Base-by-base conservation (phyloP, 2,888 invertebrate species). In the Drosophila lacicola region DNA sequence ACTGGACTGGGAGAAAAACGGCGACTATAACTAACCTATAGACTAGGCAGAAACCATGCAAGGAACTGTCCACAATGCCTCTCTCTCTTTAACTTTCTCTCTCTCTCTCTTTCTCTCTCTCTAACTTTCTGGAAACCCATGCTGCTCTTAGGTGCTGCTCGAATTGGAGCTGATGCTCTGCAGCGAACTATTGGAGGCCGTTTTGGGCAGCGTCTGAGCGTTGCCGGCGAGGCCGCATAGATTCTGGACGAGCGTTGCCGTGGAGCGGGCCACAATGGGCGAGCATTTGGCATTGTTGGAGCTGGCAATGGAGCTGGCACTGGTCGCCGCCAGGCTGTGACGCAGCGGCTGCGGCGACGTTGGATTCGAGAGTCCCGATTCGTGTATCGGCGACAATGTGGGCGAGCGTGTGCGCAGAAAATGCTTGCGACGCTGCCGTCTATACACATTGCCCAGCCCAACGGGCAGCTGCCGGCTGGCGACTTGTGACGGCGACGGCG, bases 281-380 rank as follows among this genome's bases (percentile, higher is more conserved):
- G 91, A 89, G 57, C 90, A 90, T 33, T 83, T 80, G 66, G 80
- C 78, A 66, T 72, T 78, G 29, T 83, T 80, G 66, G 80, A 83
- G 64, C 69, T 78, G 29, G 41, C 62, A 14, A 55, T 42, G 45
- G 66, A 54, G 11, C n/a, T 49, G 36, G 60, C 29, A n/a, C 55
- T 47, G 11, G 46, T 39, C 2, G 68, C 41, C 2, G 77, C 67
- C 55, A 71, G 50, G 21, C 91, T 92, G 72, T 93, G 93, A 25
- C 93, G 91, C 77, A 92, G 90, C 4, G 92, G 91, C 69, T 93
- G 93, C 1, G 95, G 95, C 62, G 95, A 95, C 14, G 95, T 94
- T 2, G 95, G 95, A 92, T 95, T 95, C 49, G 95, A 95, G 17
- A 95, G 92, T 34, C 95, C 95, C 47, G 95, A 95, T 85, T 96